Evolutionary conservation across 1,140 invertebrate genomes (phyloP).

Genomic region (Pseudomyrmex cubaensis): DNA sequence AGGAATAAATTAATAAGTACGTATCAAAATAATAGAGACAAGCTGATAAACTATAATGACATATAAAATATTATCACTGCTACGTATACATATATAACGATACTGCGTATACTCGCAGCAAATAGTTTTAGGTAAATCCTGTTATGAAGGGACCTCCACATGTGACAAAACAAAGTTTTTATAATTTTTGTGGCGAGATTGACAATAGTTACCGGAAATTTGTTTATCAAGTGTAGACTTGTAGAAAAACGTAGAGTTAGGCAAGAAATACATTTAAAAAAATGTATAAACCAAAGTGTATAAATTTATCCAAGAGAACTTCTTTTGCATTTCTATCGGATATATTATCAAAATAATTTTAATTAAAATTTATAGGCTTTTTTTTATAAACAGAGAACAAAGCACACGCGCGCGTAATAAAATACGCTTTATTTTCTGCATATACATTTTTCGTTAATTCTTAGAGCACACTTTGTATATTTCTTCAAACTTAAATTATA

Average conservation of each 20-base stretch:
- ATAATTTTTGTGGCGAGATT: neutral
- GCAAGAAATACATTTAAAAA: neutral
- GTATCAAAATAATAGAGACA: neutral
- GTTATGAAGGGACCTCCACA: constrained; percentile 6
- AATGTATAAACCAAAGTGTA: neutral
- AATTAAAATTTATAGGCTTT: too few relatives aligned
- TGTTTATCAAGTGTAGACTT: neutral
- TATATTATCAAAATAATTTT: neutral
- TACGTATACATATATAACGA: constrained; percentile 9
- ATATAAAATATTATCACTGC: neutral
- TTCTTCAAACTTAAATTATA: neutral
- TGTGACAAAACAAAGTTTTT: constrained; percentile 2
- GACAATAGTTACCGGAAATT: neutral
- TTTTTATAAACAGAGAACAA: too few relatives aligned
- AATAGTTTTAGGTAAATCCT: constrained; percentile 10
- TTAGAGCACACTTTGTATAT: neutral
- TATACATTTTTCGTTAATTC: neutral
- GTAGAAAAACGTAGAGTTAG: neutral
- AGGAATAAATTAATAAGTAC: constrained; percentile 1
- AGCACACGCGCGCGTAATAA: too few relatives aligned
- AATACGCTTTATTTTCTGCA: neutral
- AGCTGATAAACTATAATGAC: neutral
- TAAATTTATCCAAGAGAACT: neutral
- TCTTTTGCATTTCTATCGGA: neutral
- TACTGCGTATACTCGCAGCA: neutral